Base-by-base conservation (phyloP, 1,140 invertebrate genomes). In the Caenorhabditis remanei region DNA sequence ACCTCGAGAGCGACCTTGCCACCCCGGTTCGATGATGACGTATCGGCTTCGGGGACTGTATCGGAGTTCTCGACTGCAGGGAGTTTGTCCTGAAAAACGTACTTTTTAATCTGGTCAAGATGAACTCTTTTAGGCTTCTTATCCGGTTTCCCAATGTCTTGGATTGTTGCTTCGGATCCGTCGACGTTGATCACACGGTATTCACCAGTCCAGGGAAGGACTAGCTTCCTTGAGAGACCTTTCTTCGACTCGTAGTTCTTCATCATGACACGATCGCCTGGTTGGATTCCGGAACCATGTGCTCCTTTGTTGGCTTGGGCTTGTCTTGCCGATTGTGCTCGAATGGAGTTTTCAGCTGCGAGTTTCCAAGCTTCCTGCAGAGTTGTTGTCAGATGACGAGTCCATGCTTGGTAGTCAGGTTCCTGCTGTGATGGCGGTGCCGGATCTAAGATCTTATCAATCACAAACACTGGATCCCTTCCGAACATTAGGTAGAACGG, bases 401-500 rank as follows among this genome's bases (percentile, higher is more conserved):
- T 4, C 9, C 14, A 82, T n/a, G 11, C 75, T 2, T 32, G 4
- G 48, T 40, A 21, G 4, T 50, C 75, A 11, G 7, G 11, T 5
- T 19, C 13, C 2, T 82, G 19, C 8, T 21, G 4, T 4, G 8
- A 11, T 21, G 75, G 43, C 7, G 50, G 75, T 2, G 75, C 7
- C 9, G 75, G 75, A 40, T 82, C 19, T 3, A 82, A 4, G 21
- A 82, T 82, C 19, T 21, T 4, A 41, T 82, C 75, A 4, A 82
- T 55, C 13, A 19, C 43, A 21, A 82, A 82, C 7, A 53, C 41
- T 6, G 65, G 85, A 6, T 48, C 46, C 61, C 85, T 40, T 14
- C 85, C 85, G 55, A 83, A 50, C 19, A 86, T 48, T 11, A 82
- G n/a, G 21, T 9, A 71, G 71, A 21, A 82, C 6, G n/a, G n/a